These are phyloP conservation scores for Venustaconcha ellipsiformis DNA, from an alignment of 1,140 invertebrate species.

Conservation along the genomic window DNA sequence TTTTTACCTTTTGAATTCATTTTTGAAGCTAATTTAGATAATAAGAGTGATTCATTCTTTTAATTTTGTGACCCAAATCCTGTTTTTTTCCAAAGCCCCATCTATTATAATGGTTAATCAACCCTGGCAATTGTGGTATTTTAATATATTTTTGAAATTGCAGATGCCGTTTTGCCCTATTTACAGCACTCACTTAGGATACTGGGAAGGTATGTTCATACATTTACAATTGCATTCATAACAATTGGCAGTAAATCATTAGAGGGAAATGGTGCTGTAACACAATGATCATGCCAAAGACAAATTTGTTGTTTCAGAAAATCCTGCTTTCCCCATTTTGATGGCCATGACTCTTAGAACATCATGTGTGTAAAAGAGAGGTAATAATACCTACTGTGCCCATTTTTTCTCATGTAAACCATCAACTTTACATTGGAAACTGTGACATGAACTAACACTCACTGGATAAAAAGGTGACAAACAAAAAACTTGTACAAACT, in stretches of 20 bases:
- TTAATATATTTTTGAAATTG: slow-evolving; percentile 28
- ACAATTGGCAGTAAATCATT: not conserved
- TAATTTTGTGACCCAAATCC: not conserved
- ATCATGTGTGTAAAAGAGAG: not conserved
- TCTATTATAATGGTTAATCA: not conserved
- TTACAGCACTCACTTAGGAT: slow-evolving; percentile 55
- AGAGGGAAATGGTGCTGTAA: not conserved
- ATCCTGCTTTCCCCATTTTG: not conserved
- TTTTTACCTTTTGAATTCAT: not conserved
- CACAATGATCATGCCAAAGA: not conserved
- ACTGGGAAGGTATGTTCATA: slow-evolving; percentile 51
- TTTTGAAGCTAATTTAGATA: not conserved
- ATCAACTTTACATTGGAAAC: too few relatives aligned
- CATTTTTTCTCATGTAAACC: too few relatives aligned
- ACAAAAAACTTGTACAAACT: too few relatives aligned
- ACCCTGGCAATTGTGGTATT: not conserved
- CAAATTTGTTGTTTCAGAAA: not conserved
- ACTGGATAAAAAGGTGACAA: too few relatives aligned
- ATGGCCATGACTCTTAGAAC: not conserved
- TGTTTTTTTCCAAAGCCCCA: not conserved
- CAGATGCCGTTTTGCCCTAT: slow-evolving; percentile 57
- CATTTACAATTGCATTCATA: not conserved
- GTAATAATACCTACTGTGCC: not conserved
- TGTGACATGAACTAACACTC: too few relatives aligned
- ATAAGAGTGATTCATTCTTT: not conserved